Percentiles rank a stretch among this genome's conserved stretches.
phyloP scores from a whole-genome alignment of 2,888 invertebrate species.

The Drosophila pegasa region DNA sequence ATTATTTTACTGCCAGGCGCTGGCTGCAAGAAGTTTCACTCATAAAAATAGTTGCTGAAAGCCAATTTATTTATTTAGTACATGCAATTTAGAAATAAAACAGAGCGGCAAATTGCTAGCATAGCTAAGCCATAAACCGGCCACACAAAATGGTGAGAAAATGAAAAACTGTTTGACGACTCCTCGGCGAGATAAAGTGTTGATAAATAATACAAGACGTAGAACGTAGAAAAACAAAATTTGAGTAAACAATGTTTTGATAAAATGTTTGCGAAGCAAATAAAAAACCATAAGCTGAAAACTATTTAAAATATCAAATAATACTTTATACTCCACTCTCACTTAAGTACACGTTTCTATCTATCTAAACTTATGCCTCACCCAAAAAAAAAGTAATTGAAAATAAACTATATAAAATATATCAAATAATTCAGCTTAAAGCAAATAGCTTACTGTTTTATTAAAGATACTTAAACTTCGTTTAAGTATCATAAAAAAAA shows the following conservation, averaged over 20 bases:
- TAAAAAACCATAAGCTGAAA: not conserved
- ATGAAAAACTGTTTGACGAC: not conserved
- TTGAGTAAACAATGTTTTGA: not conserved
- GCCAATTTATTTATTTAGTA: conserved; percentile 27
- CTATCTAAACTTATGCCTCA: not conserved
- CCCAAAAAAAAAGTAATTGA: not conserved
- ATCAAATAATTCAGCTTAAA: not conserved
- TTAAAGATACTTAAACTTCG: not conserved
- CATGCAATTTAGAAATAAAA: conserved; percentile 19
- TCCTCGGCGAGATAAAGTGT: conserved; percentile 2
- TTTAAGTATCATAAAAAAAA: not conserved
- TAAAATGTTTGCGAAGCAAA: not conserved
- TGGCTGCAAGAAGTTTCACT: conserved; percentile 20
- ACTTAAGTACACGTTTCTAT: not conserved
- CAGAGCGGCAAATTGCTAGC: conserved; percentile 3
- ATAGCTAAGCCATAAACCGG: not conserved
- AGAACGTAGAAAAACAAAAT: not conserved
- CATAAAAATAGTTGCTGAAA: conserved; percentile 17
- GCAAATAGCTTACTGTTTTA: not conserved
- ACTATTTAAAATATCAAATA: not conserved
- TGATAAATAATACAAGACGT: conserved; percentile 9
- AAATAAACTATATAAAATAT: not conserved
- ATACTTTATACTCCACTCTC: not conserved
- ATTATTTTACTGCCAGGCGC: conserved; percentile 40
- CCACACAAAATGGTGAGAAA: conserved; percentile 2